Percentiles rank a stretch among this genome's conserved stretches.
Conservation (phyloP, 1,140 invertebrate genomes). For the Ephestia elutella region DNA sequence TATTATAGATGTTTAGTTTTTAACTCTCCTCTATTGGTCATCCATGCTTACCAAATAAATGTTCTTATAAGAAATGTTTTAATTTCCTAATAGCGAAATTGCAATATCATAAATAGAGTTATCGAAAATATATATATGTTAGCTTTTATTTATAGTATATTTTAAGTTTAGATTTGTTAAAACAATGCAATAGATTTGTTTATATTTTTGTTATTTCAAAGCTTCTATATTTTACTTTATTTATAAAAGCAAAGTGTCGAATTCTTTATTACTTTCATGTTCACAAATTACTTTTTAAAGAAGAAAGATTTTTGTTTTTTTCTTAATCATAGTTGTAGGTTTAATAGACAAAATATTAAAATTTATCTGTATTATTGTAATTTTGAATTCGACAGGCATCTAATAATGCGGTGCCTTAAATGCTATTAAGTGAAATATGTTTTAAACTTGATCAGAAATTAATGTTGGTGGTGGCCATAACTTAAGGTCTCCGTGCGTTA, state of each 20-base stretch:
- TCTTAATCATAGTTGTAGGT: no score
- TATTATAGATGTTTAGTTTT: no score
- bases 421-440: not conserved
- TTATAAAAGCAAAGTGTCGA: not conserved
- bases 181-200: not conserved
- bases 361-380: not conserved
- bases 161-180: not conserved
- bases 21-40: no score
- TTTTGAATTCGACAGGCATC: not conserved
- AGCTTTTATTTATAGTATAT: not conserved
- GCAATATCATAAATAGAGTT: not conserved
- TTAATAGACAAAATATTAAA: not conserved
- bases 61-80: not conserved
- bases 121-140: not conserved
- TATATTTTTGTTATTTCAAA: not conserved
- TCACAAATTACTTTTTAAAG: not conserved
- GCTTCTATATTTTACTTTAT: not conserved
- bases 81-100: not conserved
- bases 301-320: no score
- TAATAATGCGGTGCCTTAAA: no score
- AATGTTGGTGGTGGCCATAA: not conserved
- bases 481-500: no score
- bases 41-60: no score
- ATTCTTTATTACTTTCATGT: not conserved
- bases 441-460: not conserved